A percentile compares a stretch with the other conserved stretches of the same genome.
These are phyloP conservation scores for Listronotus oregonensis DNA, from an alignment of 1,140 invertebrate species.

Conservation along the genomic window DNA sequence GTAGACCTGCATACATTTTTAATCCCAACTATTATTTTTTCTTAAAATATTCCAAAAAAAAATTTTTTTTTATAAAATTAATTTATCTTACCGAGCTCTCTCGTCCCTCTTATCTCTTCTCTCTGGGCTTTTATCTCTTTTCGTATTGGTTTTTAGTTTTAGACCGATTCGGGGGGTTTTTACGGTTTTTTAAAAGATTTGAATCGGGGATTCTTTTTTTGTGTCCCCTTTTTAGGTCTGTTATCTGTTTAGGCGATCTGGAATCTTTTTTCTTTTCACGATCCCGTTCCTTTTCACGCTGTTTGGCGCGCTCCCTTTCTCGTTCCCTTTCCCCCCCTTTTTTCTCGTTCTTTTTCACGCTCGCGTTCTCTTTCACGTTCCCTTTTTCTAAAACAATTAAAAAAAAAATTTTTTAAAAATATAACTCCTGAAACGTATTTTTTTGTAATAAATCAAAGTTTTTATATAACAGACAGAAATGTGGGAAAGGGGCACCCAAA, in stretches of 20 bases:
- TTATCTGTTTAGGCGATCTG: conserved; percentile 49
- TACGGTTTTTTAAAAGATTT: conserved; percentile 49
- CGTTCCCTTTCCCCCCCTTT: conserved; percentile 47
- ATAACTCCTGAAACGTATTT: neutral
- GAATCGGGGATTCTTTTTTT: conserved; percentile 54
- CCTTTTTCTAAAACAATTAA: conserved; percentile 35
- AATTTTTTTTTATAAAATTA: too few relatives aligned
- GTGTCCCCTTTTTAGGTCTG: conserved; percentile 42
- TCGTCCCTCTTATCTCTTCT: conserved; percentile 48
- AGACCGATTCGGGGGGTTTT: conserved; percentile 45
- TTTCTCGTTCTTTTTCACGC: conserved; percentile 51
- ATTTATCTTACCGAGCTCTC: conserved; percentile 37
- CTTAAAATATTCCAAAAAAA: too few relatives aligned
- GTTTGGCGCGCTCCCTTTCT: conserved; percentile 51
- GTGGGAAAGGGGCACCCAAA: too few relatives aligned
- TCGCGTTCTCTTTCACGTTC: conserved; percentile 49
- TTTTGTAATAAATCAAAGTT: neutral
- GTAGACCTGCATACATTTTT: too few relatives aligned
- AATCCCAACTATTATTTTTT: too few relatives aligned
- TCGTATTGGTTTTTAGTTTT: conserved; percentile 36
- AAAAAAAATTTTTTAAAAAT: conserved; percentile 40
- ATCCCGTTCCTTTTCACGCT: conserved; percentile 50
- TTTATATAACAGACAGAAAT: too few relatives aligned
- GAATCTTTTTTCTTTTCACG: conserved; percentile 47
- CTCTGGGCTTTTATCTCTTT: conserved; percentile 47